phyloP scores from a whole-genome alignment of 1,140 invertebrate genomes.

The Drosophila athabasca region DNA sequence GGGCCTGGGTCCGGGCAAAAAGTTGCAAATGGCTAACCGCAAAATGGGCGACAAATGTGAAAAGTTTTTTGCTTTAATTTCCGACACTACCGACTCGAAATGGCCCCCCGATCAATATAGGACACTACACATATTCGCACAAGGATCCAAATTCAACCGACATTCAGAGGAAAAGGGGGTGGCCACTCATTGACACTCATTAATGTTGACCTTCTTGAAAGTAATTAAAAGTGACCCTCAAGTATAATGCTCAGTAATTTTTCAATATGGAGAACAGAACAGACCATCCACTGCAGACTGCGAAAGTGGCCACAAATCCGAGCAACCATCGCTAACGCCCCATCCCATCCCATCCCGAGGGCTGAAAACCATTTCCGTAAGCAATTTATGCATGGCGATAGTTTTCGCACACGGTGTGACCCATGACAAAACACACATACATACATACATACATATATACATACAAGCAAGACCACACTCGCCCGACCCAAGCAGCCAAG shows the following conservation, averaged over 20 bases:
- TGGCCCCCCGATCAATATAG: conserved; percentile 57
- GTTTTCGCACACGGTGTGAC: conserved; percentile 38
- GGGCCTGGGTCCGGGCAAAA: conserved; percentile 18
- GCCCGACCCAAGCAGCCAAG: background rate
- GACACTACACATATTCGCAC: conserved; percentile 13
- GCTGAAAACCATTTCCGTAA: conserved; percentile 45
- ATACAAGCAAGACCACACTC: background rate
- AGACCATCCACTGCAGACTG: conserved; percentile 1
- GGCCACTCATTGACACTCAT: conserved; percentile 64
- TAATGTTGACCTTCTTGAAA: conserved; percentile 81
- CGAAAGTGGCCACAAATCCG: conserved; percentile 16
- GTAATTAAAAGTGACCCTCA: conserved; percentile 81
- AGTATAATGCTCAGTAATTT: conserved; percentile 77
- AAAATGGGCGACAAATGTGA: conserved; percentile 78
- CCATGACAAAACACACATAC: conserved; percentile 15
- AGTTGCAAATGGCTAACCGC: conserved; percentile 61
- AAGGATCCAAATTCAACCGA: background rate
- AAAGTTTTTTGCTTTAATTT: conserved; percentile 81
- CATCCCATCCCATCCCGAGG: background rate
- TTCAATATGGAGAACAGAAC: conserved; percentile 45
- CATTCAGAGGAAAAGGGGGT: background rate
- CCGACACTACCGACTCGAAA: conserved; percentile 23
- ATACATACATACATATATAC: conserved; percentile 20
- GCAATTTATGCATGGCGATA: conserved; percentile 59
- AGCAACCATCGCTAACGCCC: background rate